phyloP scores from a whole-genome alignment of 53 echinoderm and acorn worm species.

The Glandiceps talaboti region DNA sequence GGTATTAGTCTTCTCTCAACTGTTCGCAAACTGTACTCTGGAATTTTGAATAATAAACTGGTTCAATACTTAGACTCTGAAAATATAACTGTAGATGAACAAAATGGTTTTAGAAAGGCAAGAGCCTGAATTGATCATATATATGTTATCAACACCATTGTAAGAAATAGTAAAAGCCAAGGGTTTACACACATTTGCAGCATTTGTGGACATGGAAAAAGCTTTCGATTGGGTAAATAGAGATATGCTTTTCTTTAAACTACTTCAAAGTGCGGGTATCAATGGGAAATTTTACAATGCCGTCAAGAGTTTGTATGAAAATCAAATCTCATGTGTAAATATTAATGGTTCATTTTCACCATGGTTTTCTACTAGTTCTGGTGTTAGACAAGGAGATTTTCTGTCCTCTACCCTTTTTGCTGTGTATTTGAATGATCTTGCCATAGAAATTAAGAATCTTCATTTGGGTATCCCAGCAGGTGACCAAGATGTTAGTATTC shows the following conservation, averaged over 20 bases:
- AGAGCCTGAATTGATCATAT: not conserved
- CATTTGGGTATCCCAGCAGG: not conserved
- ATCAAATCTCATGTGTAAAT: not conserved
- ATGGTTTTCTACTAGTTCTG: not conserved
- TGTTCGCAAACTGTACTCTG: not conserved
- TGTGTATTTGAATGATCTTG: not conserved
- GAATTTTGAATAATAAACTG: too few relatives aligned
- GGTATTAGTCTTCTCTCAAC: not conserved
- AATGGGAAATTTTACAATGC: not conserved
- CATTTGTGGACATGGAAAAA: not conserved
- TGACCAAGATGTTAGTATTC: not conserved
- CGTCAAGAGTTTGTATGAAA: not conserved
- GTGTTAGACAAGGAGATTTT: not conserved
- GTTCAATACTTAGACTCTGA: not conserved
- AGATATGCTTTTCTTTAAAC: too few relatives aligned
- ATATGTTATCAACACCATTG: not conserved
- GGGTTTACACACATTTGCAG: not conserved
- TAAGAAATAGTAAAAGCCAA: not conserved
- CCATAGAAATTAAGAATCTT: not conserved
- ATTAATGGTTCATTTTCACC: not conserved
- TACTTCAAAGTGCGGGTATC: not conserved
- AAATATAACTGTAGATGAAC: not conserved
- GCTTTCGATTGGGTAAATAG: not conserved
- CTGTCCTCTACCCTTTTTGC: not conserved
- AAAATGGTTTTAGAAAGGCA: not conserved